Base-by-base conservation (phyloP, 2,113 vertebrate genomes). In the Cyphomyrus discorhynchus region DNA sequence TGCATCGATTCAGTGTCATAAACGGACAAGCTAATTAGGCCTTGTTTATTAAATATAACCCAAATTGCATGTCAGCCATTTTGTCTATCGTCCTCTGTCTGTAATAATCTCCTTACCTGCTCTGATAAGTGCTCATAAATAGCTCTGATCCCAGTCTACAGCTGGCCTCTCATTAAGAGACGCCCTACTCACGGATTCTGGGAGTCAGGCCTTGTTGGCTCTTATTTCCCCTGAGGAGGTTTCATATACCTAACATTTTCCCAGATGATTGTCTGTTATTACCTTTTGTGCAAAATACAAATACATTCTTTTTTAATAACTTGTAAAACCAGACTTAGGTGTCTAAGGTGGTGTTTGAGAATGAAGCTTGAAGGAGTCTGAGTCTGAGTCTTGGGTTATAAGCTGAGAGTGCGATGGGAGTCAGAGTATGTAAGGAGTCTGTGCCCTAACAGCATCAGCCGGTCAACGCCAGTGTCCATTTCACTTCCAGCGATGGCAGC, bases 401-500 rank as follows among this genome's bases (percentile, higher is more conserved):
- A 77, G 62, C 2, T 66, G 62, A 70, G n/a, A 42, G 31, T 77
- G 31, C 1, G 4, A 39, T 77, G 35, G 27, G 70, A 77, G 13
- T 39, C 74, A 6, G 35, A 39, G 15, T 42, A 27, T n/a, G 10
- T 84, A 84, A 46, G 19, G 4, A 42, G 13, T 62, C 42, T 42
- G 84, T 21, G n/a, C 27, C 42, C 42, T 82, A 2, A 82, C 15
- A 21, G 77, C 19, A 6, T 82, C 35, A 9, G 15, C n/a, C 15
- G 21, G 17, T 42, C 74, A 80, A 5, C 6, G 15, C 35, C 35
- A 7, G 27, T 84, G 21, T 46, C 42, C 39, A 21, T 46, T 45
- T 31, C 88, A 19, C 39, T 45, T 11, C 24, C 92, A 97, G 97
- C 96, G 0, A 95, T 95, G 5, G 93, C 49, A 2, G 94, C 46